phyloP scores from a whole-genome alignment of 2,888 invertebrate species.

The Drosophila conformis region DNA sequence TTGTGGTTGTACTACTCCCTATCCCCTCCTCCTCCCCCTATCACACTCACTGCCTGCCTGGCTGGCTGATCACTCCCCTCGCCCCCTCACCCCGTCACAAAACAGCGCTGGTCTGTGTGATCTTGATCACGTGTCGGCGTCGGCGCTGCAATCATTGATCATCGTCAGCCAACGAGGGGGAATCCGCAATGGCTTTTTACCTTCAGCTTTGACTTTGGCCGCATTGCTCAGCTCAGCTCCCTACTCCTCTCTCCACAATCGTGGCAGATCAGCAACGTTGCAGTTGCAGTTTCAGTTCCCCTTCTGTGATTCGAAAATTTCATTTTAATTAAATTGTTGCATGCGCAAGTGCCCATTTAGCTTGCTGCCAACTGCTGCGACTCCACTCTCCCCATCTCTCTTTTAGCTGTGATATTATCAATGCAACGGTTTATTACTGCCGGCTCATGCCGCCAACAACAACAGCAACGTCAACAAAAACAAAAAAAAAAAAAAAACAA shows the following conservation, averaged over 20 bases:
- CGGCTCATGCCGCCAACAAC: constrained; percentile 22
- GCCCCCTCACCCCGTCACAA: neutral
- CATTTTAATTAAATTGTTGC: constrained; percentile 81
- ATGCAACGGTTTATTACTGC: constrained; percentile 73
- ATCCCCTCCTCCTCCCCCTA: neutral
- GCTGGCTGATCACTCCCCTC: neutral
- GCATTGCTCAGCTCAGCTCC: constrained; percentile 39
- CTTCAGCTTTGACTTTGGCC: constrained; percentile 53
- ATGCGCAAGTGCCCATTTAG: constrained; percentile 73
- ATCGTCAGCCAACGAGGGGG: constrained; percentile 64
- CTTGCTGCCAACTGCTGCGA: constrained; percentile 9
- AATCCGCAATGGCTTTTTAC: constrained; percentile 45
- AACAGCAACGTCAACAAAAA: neutral
- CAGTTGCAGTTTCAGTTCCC: constrained; percentile 44
- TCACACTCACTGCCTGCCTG: neutral
- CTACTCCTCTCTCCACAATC: constrained; percentile 19
- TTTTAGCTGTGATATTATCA: constrained; percentile 56
- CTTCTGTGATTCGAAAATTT: constrained; percentile 76
- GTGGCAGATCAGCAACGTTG: constrained; percentile 34
- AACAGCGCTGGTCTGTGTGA: constrained; percentile 35
- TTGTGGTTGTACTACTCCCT: neutral
- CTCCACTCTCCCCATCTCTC: constrained; percentile 4
- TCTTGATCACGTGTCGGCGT: constrained; percentile 60
- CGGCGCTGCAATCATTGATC: constrained; percentile 74
- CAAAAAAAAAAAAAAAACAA: neutral